Evolutionary conservation across 1,140 invertebrate species (phyloP).

Genomic region (Drosophila jambulina): DNA sequence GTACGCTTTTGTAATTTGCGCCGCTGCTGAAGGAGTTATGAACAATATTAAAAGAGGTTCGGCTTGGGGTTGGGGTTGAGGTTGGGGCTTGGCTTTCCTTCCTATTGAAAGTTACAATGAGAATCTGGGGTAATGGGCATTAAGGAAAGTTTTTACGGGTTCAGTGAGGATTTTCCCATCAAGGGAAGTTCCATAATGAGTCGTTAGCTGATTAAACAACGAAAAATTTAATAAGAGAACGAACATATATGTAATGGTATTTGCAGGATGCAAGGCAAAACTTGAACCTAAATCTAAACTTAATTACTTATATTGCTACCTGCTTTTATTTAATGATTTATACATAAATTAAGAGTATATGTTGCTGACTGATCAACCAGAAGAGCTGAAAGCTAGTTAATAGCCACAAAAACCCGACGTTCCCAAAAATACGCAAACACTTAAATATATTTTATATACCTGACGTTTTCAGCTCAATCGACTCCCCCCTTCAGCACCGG

Average conservation of each 20-base stretch:
- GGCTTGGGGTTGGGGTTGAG: background rate
- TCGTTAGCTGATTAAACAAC: constrained; percentile 15
- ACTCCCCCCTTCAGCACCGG: background rate
- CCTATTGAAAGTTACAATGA: constrained; percentile 24
- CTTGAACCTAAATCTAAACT: background rate
- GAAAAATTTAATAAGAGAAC: background rate
- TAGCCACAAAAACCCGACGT: background rate
- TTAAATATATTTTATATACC: constrained; percentile 1
- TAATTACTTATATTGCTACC: too few species aligned
- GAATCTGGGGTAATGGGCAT: constrained; percentile 45
- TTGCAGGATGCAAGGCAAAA: background rate
- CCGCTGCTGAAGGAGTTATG: constrained; percentile 39
- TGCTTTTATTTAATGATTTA: background rate
- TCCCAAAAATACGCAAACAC: background rate
- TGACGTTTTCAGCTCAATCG: background rate
- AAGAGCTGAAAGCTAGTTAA: background rate
- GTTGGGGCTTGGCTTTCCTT: background rate
- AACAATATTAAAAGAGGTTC: constrained; percentile 30
- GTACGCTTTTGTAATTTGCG: constrained; percentile 68
- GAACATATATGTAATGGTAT: background rate
- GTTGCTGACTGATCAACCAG: too few species aligned
- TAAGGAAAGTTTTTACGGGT: constrained; percentile 38
- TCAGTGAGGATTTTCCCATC: constrained; percentile 17
- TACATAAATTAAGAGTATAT: background rate
- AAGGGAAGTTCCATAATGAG: constrained; percentile 34